These are phyloP conservation scores for Acipenser transmontanus DNA, from an alignment of 2,797 vertebrate genomes.

Conservation along the genomic window DNA sequence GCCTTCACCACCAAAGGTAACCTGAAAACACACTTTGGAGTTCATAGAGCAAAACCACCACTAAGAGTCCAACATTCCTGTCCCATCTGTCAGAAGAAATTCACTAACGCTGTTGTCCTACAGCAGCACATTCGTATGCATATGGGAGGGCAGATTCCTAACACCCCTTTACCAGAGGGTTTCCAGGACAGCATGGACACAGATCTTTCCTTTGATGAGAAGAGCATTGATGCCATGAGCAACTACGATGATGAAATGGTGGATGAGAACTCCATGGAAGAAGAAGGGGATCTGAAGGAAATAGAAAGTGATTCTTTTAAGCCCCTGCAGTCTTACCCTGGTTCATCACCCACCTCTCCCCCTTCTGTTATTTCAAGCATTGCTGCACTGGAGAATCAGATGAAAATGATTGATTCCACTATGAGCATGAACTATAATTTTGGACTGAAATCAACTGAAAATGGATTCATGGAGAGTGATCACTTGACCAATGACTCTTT, in stretches of 20 bases:
- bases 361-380: slow-evolving; percentile 72
- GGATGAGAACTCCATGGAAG: slow-evolving; percentile 85
- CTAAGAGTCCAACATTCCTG: slow-evolving; percentile 90
- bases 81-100: slow-evolving; percentile 97
- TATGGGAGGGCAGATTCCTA: slow-evolving; percentile 87
- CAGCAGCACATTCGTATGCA: slow-evolving; percentile 98
- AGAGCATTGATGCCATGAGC: slow-evolving; percentile 72
- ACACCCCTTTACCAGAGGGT: slow-evolving; percentile 56
- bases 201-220: slow-evolving; percentile 62
- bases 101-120: slow-evolving; percentile 90
- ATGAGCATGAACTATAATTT: slow-evolving; percentile 64
- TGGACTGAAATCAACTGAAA: slow-evolving; percentile 61
- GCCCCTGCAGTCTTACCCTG: slow-evolving; percentile 54
- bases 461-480: slow-evolving; percentile 70
- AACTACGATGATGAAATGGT: slow-evolving; percentile 71
- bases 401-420: slow-evolving; percentile 78
- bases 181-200: slow-evolving; percentile 68
- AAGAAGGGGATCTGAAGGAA: slow-evolving; percentile 68
- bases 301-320: slow-evolving; percentile 41
- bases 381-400: slow-evolving; percentile 82
- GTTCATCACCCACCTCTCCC: slow-evolving; percentile 62
- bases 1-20: slow-evolving; percentile 98
- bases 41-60: slow-evolving; percentile 85
- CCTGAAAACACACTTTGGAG: slow-evolving; percentile 91
- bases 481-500: slow-evolving; percentile 64